Base-by-base conservation (phyloP, 2,797 vertebrate genomes). In the Leptodactylus fallax region DNA sequence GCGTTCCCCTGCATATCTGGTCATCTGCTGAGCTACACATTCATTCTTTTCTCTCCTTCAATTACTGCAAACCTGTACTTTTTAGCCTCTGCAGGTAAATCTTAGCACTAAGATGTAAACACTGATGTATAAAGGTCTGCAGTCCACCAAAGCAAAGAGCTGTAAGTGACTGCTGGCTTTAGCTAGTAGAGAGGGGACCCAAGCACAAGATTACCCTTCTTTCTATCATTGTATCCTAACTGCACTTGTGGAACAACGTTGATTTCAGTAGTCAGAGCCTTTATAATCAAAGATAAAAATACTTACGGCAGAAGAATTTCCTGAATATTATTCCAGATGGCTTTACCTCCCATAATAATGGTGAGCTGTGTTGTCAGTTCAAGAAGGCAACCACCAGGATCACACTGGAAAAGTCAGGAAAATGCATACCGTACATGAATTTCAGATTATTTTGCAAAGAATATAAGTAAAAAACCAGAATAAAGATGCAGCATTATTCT, bases 241-340 rank as follows among this genome's bases (percentile, higher is more conserved):
- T 2, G 23, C 19, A 61, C 21, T 8, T 21, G 3, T 14, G 36
- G 11, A 27, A 6, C 23, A 16, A 14, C 21, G 17, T 47, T 12
- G 17, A 13, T 21, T 3, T 3, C 17, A 2, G 36, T 10, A 49
- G 60, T n/a, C n/a, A n/a, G n/a, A n/a, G n/a, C n/a, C n/a, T n/a
- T n/a, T n/a, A n/a, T n/a, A n/a, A n/a, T 25, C 19, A 81, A 65
- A 47, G 6, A 16, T 61, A 16, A 23, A 5, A 47, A 45, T 13
- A 94, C 97, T 97, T 95, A 99, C 97, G 97, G 97, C 82, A 99
- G 55, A 88, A 99, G 92, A 77, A 99, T 96, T 93, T 99, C 98
- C 90, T 98, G 98, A 90, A 99, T 94, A 91, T 99, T 98, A 93
- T 98, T 98, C 97, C 96, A 98, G 92, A 99, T 97, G 27, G 97